Conservation (phyloP, 2,797 vertebrate genomes). For the Hephaestus fuliginosus region DNA sequence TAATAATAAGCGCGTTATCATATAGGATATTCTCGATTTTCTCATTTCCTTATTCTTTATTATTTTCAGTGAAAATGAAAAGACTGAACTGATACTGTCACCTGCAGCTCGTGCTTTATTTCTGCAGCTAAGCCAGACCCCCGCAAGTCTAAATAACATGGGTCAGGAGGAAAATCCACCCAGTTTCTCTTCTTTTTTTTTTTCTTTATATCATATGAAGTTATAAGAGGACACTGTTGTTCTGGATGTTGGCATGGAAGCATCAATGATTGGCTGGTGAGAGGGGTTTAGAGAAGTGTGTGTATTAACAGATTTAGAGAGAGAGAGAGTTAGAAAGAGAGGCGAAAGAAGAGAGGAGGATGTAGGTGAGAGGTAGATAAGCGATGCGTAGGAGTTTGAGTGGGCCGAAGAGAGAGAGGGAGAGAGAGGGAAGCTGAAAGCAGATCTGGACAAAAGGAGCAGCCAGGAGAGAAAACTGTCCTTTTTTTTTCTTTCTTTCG, state of each 20-base stretch:
- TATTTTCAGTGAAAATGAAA: slow-evolving; percentile 11
- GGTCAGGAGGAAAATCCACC: neutral
- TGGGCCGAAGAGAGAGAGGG: slow-evolving; percentile 70
- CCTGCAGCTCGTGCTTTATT: slow-evolving; percentile 28
- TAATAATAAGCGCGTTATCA: neutral
- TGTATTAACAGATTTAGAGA: slow-evolving; percentile 45
- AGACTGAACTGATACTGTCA: slow-evolving; percentile 7
- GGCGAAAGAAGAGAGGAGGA: slow-evolving; percentile 75
- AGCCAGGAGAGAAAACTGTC: slow-evolving; percentile 55
- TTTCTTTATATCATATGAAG: slow-evolving; percentile 5
- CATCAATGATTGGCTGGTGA: slow-evolving; percentile 34
- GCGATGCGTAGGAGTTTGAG: slow-evolving; percentile 78
- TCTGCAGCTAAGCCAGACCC: neutral
- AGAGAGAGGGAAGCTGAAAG: slow-evolving; percentile 65
- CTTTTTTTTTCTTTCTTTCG: slow-evolving; percentile 34
- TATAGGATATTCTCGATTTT: neutral
- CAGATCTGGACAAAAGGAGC: slow-evolving; percentile 64
- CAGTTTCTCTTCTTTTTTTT: neutral
- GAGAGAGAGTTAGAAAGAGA: slow-evolving; percentile 63
- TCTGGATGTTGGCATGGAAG: slow-evolving; percentile 39
- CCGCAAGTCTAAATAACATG: neutral
- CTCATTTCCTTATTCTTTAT: neutral
- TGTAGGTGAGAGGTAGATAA: slow-evolving; percentile 79
- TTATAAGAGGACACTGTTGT: slow-evolving; percentile 40
- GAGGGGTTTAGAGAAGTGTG: slow-evolving; percentile 47